A percentile compares a stretch with the other conserved stretches of the same genome.
Conservation (phyloP, 2,113 vertebrate genomes). For the Stegostoma tigrinum region DNA sequence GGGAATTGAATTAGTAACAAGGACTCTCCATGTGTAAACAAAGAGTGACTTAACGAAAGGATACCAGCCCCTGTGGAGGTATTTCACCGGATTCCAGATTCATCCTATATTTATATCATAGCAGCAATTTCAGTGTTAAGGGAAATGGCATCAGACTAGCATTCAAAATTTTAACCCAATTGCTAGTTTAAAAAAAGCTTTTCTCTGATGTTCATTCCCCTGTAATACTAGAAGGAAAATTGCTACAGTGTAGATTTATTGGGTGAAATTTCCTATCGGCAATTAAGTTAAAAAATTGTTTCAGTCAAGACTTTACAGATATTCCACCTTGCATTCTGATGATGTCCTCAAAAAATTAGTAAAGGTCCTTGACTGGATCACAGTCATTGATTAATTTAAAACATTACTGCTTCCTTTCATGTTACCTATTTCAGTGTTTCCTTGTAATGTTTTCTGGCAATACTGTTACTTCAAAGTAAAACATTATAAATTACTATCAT, state of each 20-base stretch:
- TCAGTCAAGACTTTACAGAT: not conserved
- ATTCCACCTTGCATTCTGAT: not conserved
- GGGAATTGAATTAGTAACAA: no score
- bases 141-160: not conserved
- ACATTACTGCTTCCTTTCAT: not conserved
- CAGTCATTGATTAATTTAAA: not conserved
- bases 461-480: slow-evolving; percentile 11
- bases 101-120: not conserved
- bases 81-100: not conserved
- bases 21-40: no score
- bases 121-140: not conserved
- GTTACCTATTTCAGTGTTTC: not conserved
- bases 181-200: not conserved
- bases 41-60: no score
- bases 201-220: not conserved
- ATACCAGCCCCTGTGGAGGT: no score
- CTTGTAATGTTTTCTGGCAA: slow-evolving; percentile 7
- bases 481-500: slow-evolving; percentile 22
- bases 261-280: not conserved
- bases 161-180: not conserved
- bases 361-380: not conserved
- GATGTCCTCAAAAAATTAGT: not conserved
- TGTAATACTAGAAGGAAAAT: not conserved
- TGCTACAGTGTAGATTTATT: not conserved
- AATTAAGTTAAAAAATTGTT: not conserved